Conservation (phyloP, 2,888 invertebrate genomes). For the Parapristionchus giblindavisi region DNA sequence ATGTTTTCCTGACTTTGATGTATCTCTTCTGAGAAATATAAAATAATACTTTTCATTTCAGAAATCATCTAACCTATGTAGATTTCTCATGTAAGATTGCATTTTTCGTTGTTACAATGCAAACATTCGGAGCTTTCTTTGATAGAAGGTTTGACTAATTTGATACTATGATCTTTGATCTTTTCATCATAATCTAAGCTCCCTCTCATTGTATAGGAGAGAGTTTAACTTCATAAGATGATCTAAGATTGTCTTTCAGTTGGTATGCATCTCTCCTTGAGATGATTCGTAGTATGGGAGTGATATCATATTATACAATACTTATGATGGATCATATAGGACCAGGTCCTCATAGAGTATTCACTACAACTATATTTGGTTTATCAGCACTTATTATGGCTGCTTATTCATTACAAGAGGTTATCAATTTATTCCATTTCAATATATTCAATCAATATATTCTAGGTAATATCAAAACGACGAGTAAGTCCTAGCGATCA, state of each 20-base stretch:
- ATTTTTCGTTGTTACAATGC: slow-evolving; percentile 67
- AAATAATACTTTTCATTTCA: background rate
- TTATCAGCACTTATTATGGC: slow-evolving; percentile 50
- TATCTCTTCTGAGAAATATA: background rate
- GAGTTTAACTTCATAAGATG: too few relatives aligned
- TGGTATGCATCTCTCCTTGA: slow-evolving; percentile 63
- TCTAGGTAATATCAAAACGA: too few relatives aligned
- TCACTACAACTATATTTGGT: slow-evolving; percentile 55
- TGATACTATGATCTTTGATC: slow-evolving; percentile 14
- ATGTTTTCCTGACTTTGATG: background rate
- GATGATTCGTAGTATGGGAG: slow-evolving; percentile 57
- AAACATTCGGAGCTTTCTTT: slow-evolving; percentile 61
- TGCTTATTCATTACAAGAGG: slow-evolving; percentile 38
- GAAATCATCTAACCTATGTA: slow-evolving; percentile 54
- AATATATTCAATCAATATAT: background rate
- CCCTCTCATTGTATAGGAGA: too few relatives aligned
- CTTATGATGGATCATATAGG: slow-evolving; percentile 59
- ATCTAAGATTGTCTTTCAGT: slow-evolving; percentile 54
- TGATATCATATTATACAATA: slow-evolving; percentile 57
- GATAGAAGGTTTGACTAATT: slow-evolving; percentile 48
- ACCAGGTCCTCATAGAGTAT: slow-evolving; percentile 61
- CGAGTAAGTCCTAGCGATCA: too few relatives aligned
- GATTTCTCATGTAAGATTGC: slow-evolving; percentile 64
- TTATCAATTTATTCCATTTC: background rate
- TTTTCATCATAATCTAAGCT: background rate